A percentile compares a stretch with the other conserved stretches of the same genome.
Conservation (phyloP, 2,888 invertebrate genomes). For the Sisyra terminalis region DNA sequence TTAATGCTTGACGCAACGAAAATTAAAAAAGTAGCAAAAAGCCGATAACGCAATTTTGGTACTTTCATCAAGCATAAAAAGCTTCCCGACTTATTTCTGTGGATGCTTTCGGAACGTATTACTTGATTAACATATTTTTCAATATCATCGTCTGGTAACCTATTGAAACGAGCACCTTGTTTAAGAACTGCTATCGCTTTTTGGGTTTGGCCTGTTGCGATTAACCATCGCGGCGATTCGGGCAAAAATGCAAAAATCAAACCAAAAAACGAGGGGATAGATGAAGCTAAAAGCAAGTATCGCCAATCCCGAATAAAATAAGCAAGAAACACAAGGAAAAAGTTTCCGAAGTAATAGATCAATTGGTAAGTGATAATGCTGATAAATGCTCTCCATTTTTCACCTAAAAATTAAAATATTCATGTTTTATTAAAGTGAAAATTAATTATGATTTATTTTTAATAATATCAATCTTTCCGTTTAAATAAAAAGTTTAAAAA, state of each 20-base stretch:
- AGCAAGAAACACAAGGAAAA: slow-evolving; percentile 3
- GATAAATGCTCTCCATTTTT: slow-evolving; percentile 5
- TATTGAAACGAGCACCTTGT: slow-evolving; percentile 43
- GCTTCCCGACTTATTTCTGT: too few relatives aligned
- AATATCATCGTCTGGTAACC: slow-evolving; percentile 13
- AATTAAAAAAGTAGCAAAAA: too few relatives aligned
- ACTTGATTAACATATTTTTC: neutral
- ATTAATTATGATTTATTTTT: too few relatives aligned
- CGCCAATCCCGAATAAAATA: slow-evolving; percentile 43
- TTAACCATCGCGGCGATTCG: slow-evolving; percentile 52
- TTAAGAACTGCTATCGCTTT: slow-evolving; percentile 42
- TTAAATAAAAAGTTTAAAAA: too few relatives aligned
- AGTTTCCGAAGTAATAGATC: slow-evolving; percentile 5
- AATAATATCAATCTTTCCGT: too few relatives aligned
- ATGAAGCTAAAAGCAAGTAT: slow-evolving; percentile 43
- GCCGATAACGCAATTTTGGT: too few relatives aligned
- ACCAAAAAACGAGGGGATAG: slow-evolving; percentile 37
- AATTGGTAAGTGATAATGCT: slow-evolving; percentile 4
- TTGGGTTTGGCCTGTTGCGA: slow-evolving; percentile 43
- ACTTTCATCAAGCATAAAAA: too few relatives aligned
- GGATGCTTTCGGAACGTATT: too few relatives aligned
- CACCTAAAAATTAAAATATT: slow-evolving; percentile 2
- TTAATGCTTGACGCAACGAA: too few relatives aligned
- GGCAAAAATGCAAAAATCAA: slow-evolving; percentile 32
- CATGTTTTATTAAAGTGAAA: too few relatives aligned